phyloP scores from a whole-genome alignment of 1,140 invertebrate species.

The Argopecten irradians region DNA sequence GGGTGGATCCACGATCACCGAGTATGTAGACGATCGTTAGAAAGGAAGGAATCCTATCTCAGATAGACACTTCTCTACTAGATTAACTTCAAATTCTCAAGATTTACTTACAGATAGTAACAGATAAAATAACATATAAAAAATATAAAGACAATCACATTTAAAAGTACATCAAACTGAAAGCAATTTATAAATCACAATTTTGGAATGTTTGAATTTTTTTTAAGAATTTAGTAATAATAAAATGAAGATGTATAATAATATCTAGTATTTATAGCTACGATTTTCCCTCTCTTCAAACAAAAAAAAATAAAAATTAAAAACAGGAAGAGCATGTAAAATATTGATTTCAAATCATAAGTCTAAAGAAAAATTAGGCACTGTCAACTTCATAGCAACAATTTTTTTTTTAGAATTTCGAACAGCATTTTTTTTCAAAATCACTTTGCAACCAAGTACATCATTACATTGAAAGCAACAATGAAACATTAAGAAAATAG shows the following conservation, averaged over 20 bases:
- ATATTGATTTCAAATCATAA: too few species aligned
- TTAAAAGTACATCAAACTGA: too few species aligned
- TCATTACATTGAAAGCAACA: background rate
- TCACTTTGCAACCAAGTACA: background rate
- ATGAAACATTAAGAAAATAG: background rate
- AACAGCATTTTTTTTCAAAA: background rate
- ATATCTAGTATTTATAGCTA: too few species aligned
- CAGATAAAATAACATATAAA: background rate
- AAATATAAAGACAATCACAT: too few species aligned
- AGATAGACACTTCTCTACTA: background rate
- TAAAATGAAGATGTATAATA: too few species aligned
- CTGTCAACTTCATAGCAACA: background rate
- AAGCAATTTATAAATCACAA: too few species aligned
- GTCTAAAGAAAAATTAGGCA: too few species aligned
- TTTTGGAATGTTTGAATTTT: too few species aligned
- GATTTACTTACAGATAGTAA: background rate
- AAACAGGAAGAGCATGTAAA: too few species aligned
- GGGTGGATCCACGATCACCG: background rate
- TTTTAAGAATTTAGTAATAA: too few species aligned
- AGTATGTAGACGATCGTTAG: background rate
- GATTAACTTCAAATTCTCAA: background rate
- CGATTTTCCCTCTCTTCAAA: too few species aligned
- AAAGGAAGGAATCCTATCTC: background rate
- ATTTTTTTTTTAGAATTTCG: background rate
- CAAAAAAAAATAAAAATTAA: too few species aligned